phyloP scores from a whole-genome alignment of 2,113 vertebrate species.

The Bucco capensis region DNA sequence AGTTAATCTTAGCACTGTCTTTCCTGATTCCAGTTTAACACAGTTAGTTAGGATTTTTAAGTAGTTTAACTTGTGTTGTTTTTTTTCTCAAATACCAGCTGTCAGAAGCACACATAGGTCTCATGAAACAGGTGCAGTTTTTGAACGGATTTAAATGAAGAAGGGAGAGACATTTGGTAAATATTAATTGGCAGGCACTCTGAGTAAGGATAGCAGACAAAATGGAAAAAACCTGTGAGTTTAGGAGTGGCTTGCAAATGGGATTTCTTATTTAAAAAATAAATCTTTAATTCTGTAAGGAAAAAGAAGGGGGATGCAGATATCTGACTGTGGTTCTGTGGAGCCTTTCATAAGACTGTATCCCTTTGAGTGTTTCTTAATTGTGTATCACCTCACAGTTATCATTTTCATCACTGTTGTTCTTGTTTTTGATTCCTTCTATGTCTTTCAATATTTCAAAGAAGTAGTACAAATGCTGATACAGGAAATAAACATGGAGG shows the following conservation, averaged over 20 bases:
- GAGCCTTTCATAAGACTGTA: not conserved
- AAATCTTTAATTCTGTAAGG: too few relatives aligned
- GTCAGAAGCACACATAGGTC: conserved; percentile 17
- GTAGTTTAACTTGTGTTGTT: not conserved
- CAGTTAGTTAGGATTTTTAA: not conserved
- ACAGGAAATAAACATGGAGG: not conserved
- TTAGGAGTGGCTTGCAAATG: not conserved
- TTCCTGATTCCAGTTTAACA: not conserved
- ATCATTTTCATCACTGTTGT: not conserved
- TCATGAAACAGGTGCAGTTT: conserved; percentile 32
- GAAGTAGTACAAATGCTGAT: not conserved
- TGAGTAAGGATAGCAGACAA: not conserved
- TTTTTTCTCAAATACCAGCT: conserved; percentile 16
- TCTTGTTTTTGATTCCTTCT: not conserved
- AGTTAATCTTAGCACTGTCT: not conserved
- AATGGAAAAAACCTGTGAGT: not conserved
- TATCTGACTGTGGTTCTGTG: not conserved
- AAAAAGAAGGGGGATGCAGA: not conserved
- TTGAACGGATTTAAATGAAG: conserved; percentile 22
- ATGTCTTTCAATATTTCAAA: not conserved
- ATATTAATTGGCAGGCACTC: conserved; percentile 26
- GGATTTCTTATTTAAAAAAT: not conserved
- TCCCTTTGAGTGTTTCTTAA: not conserved
- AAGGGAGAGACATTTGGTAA: conserved; percentile 25
- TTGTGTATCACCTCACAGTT: not conserved